These are phyloP conservation scores for Lasioglossum figueresi DNA, from an alignment of 2,888 invertebrate genomes.

Conservation along the genomic window DNA sequence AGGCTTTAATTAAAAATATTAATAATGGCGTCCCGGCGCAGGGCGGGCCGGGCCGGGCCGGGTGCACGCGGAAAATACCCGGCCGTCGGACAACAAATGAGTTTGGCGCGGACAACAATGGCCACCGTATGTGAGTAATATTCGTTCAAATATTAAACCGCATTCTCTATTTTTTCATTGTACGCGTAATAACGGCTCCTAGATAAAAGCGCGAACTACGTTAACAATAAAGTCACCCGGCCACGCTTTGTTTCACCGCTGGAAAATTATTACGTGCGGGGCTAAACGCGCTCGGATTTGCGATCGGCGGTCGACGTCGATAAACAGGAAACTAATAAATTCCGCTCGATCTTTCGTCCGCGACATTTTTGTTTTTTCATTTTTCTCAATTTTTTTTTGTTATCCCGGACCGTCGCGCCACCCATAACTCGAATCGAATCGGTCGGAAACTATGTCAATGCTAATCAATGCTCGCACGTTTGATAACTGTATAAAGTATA, in stretches of 20 bases:
- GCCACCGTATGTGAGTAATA: constrained; percentile 65
- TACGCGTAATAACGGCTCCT: constrained; percentile 59
- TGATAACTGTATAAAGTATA: background rate
- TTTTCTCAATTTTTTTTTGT: background rate
- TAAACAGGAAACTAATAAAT: constrained; percentile 48
- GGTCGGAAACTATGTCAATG: constrained; percentile 21
- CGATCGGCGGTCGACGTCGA: background rate
- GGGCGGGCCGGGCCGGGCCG: constrained; percentile 24
- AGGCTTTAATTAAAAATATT: constrained; percentile 81
- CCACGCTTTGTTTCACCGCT: constrained; percentile 56
- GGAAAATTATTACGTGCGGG: constrained; percentile 57
- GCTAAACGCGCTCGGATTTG: constrained; percentile 41
- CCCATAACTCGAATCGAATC: background rate
- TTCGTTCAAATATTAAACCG: constrained; percentile 74
- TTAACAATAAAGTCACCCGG: constrained; percentile 62
- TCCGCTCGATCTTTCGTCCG: constrained; percentile 21
- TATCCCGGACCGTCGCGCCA: background rate
- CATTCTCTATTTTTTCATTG: constrained; percentile 63
- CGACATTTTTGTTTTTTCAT: background rate
- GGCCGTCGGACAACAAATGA: constrained; percentile 69
- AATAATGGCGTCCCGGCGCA: constrained; percentile 72
- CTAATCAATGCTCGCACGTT: constrained; percentile 19
- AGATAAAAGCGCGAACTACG: constrained; percentile 61
- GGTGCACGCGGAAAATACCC: constrained; percentile 57
- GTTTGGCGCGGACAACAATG: constrained; percentile 66